A percentile compares a stretch with the other conserved stretches of the same genome.
These are phyloP conservation scores for Coregonus clupeaformis DNA, from an alignment of 2,113 vertebrate species.

Conservation along the genomic window DNA sequence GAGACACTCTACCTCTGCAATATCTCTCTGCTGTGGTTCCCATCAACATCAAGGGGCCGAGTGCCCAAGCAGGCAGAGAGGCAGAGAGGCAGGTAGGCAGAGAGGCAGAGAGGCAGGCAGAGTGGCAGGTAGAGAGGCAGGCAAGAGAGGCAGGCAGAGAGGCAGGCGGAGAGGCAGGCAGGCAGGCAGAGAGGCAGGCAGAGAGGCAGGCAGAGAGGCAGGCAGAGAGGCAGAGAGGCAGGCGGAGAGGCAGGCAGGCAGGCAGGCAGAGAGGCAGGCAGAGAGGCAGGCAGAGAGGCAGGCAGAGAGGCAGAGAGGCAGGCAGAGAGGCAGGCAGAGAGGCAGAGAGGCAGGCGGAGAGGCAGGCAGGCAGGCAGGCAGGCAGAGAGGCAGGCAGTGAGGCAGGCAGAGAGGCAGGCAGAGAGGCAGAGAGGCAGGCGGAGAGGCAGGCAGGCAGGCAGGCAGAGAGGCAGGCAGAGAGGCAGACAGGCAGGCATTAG, in stretches of 20 bases:
- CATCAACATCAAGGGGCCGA: constrained; percentile 14
- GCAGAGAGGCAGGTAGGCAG: background rate
- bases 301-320: background rate
- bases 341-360: constrained; percentile 38
- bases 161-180: constrained; percentile 32
- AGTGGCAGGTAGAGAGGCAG: constrained; percentile 21
- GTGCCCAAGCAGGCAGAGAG: constrained; percentile 55
- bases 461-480: background rate
- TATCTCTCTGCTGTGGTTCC: constrained; percentile 31
- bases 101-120: constrained; percentile 37
- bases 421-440: constrained; percentile 15
- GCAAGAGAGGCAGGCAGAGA: constrained; percentile 2
- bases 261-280: constrained; percentile 5
- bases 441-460: background rate
- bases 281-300: background rate
- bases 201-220: background rate
- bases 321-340: background rate
- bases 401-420: background rate
- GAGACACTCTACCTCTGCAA: constrained; percentile 45
- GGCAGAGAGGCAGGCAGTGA: background rate
- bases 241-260: constrained; percentile 21
- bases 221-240: background rate
- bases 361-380: background rate
- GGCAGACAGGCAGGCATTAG: constrained; percentile 37
- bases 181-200: background rate